Percentiles rank a stretch among this genome's conserved stretches.
Evolutionary conservation across 2,888 invertebrate genomes (phyloP).

Genomic region (Escarpia spicata): DNA sequence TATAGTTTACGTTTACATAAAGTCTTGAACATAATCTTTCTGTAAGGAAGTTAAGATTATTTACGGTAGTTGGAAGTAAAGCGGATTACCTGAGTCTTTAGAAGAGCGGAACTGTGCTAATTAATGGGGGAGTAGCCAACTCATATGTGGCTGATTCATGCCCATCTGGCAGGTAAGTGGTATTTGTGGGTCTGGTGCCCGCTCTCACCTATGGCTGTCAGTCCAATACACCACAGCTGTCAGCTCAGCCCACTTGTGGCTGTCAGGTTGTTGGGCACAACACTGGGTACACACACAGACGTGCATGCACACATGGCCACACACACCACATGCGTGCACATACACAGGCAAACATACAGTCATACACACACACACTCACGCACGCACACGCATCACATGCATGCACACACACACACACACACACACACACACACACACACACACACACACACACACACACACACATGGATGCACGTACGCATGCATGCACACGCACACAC

Average conservation of each 20-base stretch:
- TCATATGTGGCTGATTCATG: conserved; percentile 12
- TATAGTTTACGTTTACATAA: background rate
- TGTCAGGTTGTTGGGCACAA: background rate
- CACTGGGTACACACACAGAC: background rate
- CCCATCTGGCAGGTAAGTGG: conserved; percentile 16
- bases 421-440: too few species aligned
- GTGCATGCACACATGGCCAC: background rate
- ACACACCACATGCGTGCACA: background rate
- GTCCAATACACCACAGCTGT: background rate
- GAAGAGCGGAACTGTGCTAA: background rate
- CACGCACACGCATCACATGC: background rate
- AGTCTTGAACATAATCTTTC: background rate
- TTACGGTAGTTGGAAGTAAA: background rate
- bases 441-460: too few species aligned
- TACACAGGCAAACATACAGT: background rate
- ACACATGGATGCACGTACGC: too few species aligned
- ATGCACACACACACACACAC: too few species aligned
- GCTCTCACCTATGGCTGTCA: background rate
- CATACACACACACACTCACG: background rate
- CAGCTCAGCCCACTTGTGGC: background rate
- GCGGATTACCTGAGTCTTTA: background rate
- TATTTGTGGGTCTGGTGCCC: background rate
- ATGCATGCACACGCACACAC: too few species aligned
- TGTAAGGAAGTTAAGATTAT: background rate
- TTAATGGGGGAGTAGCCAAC: background rate